Base-by-base conservation (phyloP, 1,140 invertebrate species). In the Euwallacea similis region DNA sequence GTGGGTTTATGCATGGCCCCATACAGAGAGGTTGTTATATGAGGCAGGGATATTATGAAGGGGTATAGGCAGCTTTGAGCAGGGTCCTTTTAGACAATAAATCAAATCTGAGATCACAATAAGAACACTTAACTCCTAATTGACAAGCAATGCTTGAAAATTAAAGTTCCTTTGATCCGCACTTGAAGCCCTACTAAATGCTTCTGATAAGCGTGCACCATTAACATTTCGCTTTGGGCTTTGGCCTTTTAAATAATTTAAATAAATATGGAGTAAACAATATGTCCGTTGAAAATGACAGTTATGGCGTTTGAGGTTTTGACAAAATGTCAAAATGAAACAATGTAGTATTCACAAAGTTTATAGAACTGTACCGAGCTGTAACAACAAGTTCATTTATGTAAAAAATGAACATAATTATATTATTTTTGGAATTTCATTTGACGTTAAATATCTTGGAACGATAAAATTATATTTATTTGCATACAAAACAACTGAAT, bases 201-300 rank as follows among this genome's bases (percentile, higher is more conserved):
- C 21, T 33, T 33, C 21, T 33, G 21, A 33, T 33, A 33, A 33
- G 21, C 21, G 21, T 33, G 21, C 21, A 33, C 21, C 21, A 33
- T 33, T 33, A 33, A 33, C 21, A 33, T 33, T 33, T 33, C 21
- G 21, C 21, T 33, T 33, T 33, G 21, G 21, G 21, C 21, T 33
- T 33, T 33, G 21, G 21, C 21, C 21, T 33, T 33, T 33, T 33
- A 33, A 33, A 33, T 33, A 33, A 33, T 33, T 58, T 16, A 16
- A 16, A 16, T 58, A 21, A 13, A 58, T 13, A 58, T 58, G 55
- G 6, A 6, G 9, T 71, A 71, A 71, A 71, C 69, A 71, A 71
- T 65, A 71, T 71, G 69, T 61, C 69, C 42, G 53, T 65, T 65
- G 61, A 33, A 9, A 10, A 43, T 8, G 42, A 16, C 55, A 15